Conservation (phyloP, 2,113 vertebrate species). For the Pelmatolapia mariae region DNA sequence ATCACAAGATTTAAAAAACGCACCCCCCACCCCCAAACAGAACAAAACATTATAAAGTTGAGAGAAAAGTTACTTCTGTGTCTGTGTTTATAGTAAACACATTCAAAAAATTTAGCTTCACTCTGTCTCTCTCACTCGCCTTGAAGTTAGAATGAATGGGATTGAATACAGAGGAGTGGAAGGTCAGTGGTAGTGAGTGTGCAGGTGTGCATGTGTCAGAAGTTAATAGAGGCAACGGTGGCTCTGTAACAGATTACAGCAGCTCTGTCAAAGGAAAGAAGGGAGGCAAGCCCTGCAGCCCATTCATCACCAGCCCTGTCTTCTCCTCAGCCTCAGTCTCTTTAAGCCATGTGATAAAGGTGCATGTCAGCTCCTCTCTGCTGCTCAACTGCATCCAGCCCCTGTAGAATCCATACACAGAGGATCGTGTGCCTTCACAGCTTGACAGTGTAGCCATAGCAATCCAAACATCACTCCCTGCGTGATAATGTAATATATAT, state of each 20-base stretch:
- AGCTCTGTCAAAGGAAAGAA: conserved; percentile 64
- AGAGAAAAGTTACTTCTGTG: not conserved
- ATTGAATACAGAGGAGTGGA: conserved; percentile 36
- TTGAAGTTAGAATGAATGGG: conserved; percentile 15
- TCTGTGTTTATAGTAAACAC: not conserved
- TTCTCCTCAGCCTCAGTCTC: conserved; percentile 59
- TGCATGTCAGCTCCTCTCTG: conserved; percentile 65
- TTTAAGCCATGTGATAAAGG: conserved; percentile 73
- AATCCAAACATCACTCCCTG: not conserved
- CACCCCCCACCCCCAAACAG: not conserved
- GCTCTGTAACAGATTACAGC: conserved; percentile 74
- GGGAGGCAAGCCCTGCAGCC: conserved; percentile 60
- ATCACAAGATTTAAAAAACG: not conserved
- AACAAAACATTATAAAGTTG: not conserved
- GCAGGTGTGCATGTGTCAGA: conserved; percentile 57
- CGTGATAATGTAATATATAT: not conserved
- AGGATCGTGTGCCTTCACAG: conserved; percentile 26
- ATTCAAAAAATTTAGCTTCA: conserved; percentile 1
- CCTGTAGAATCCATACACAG: conserved; percentile 56
- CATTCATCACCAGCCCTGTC: conserved; percentile 70
- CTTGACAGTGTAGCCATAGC: conserved; percentile 15
- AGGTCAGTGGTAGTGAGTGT: conserved; percentile 57
- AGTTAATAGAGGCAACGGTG: conserved; percentile 68
- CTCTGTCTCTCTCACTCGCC: not conserved
- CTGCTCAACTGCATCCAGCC: conserved; percentile 64